Evolutionary conservation across 2,797 vertebrate genomes (phyloP).

Genomic region (Lithobates sylvaticus): DNA sequence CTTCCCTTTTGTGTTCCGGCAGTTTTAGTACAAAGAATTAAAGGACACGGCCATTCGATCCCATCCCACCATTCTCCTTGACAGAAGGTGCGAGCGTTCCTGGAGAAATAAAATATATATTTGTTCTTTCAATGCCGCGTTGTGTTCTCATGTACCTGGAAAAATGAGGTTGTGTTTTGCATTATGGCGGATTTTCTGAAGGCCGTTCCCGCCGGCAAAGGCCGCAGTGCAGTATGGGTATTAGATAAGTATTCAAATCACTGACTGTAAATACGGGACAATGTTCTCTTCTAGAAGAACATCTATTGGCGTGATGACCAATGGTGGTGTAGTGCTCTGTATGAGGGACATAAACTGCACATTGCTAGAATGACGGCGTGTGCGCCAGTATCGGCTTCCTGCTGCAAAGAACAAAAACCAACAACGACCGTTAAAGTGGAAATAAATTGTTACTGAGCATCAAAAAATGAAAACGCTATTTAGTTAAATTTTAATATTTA

Average conservation of each 20-base stretch:
- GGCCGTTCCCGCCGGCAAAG: background rate
- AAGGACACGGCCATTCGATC: slow-evolving; percentile 44
- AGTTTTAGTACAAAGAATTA: slow-evolving; percentile 48
- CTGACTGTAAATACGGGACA: background rate
- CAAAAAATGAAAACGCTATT: too few relatives aligned
- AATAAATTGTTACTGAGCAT: too few relatives aligned
- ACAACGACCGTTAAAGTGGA: too few relatives aligned
- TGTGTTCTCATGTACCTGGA: slow-evolving; percentile 4
- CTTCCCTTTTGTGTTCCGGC: slow-evolving; percentile 31
- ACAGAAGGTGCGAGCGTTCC: slow-evolving; percentile 32
- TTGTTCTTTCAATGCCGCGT: slow-evolving; percentile 25
- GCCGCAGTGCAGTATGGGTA: background rate
- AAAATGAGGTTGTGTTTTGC: slow-evolving; percentile 16
- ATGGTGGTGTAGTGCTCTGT: background rate
- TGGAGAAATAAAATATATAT: slow-evolving; percentile 46
- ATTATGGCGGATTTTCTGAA: background rate
- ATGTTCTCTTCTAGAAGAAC: background rate
- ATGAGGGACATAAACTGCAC: background rate
- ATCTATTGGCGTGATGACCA: background rate
- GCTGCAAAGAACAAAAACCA: too few relatives aligned
- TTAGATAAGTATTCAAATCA: slow-evolving; percentile 5
- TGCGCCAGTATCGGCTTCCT: too few relatives aligned
- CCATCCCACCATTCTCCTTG: slow-evolving; percentile 23
- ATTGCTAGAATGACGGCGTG: background rate
- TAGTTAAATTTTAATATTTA: too few relatives aligned